A percentile compares a stretch with the other conserved stretches of the same genome.
Evolutionary conservation across 2,888 invertebrate species (phyloP).

Genomic region (Agriopis aurantiaria): DNA sequence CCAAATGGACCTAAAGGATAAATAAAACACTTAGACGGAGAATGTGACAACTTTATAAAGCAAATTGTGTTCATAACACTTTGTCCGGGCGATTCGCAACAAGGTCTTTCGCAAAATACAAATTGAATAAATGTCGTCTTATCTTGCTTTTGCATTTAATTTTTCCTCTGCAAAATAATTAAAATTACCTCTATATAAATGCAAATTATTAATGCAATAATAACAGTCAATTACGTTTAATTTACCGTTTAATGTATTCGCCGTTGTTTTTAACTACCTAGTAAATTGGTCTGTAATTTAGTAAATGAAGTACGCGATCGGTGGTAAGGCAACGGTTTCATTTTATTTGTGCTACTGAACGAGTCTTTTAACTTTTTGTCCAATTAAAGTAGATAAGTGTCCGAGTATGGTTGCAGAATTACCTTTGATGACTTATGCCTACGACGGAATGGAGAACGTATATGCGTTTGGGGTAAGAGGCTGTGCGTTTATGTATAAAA

Average conservation of each 20-base stretch:
- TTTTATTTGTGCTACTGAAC: constrained; percentile 5
- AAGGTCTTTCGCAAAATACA: constrained; percentile 28
- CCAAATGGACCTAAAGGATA: too few species aligned
- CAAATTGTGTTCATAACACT: constrained; percentile 38
- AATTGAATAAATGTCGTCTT: constrained; percentile 17
- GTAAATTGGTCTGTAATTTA: constrained; percentile 54
- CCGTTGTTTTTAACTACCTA: constrained; percentile 49
- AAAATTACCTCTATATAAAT: constrained; percentile 15
- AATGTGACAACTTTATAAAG: constrained; percentile 43
- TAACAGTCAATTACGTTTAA: constrained; percentile 32
- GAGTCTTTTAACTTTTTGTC: constrained; percentile 5
- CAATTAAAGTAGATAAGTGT: background rate
- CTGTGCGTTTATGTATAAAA: too few species aligned
- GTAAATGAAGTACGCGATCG: constrained; percentile 49
- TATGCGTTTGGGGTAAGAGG: too few species aligned
- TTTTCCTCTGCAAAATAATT: constrained; percentile 11
- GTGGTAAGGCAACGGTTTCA: constrained; percentile 23
- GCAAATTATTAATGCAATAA: constrained; percentile 26
- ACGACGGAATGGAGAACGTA: too few species aligned
- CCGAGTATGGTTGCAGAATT: background rate
- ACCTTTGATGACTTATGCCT: background rate
- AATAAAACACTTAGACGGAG: constrained; percentile 31
- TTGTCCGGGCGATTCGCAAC: constrained; percentile 34
- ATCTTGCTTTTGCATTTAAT: constrained; percentile 2
- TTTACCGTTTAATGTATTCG: constrained; percentile 40